These are phyloP conservation scores for Stenoptilia bipunctidactyla DNA, from an alignment of 2,888 invertebrate genomes.

Conservation along the genomic window DNA sequence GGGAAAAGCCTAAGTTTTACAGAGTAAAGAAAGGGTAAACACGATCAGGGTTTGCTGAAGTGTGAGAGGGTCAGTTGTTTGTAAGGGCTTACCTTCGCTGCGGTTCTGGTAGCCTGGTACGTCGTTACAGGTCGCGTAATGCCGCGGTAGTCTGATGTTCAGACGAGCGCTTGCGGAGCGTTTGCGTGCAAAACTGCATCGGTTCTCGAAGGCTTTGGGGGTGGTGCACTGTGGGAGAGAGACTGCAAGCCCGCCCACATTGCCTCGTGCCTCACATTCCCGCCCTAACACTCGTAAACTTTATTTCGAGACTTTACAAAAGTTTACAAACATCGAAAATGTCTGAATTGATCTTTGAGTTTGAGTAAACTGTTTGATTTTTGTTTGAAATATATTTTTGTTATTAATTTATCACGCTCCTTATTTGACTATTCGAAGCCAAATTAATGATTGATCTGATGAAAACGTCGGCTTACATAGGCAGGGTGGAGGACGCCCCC, in stretches of 20 bases:
- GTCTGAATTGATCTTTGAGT: too few relatives aligned
- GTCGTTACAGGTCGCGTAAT: conserved; percentile 65
- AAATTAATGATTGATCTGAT: too few relatives aligned
- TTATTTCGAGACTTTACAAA: conserved; percentile 32
- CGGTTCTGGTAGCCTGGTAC: conserved; percentile 55
- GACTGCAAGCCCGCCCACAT: conserved; percentile 65
- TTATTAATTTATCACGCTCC: too few relatives aligned
- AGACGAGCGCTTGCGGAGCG: conserved; percentile 48
- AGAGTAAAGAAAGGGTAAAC: conserved; percentile 30
- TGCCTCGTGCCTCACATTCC: conserved; percentile 65
- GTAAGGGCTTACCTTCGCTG: conserved; percentile 54
- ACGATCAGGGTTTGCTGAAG: conserved; percentile 24
- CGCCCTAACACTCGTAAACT: conserved; percentile 53
- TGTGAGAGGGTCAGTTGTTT: conserved; percentile 37
- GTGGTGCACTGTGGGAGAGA: conserved; percentile 67
- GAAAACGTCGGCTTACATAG: neutral
- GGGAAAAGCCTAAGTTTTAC: conserved; percentile 53
- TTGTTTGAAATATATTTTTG: too few relatives aligned
- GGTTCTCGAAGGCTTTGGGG: conserved; percentile 48
- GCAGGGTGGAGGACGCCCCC: conserved; percentile 26
- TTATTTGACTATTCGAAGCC: too few relatives aligned
- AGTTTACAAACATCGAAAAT: neutral
- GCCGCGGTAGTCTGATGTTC: conserved; percentile 30
- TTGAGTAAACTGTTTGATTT: too few relatives aligned
- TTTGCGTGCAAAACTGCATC: conserved; percentile 42